phyloP scores from a whole-genome alignment of 2,797 vertebrate genomes.

The Notamacropus eugenii region DNA sequence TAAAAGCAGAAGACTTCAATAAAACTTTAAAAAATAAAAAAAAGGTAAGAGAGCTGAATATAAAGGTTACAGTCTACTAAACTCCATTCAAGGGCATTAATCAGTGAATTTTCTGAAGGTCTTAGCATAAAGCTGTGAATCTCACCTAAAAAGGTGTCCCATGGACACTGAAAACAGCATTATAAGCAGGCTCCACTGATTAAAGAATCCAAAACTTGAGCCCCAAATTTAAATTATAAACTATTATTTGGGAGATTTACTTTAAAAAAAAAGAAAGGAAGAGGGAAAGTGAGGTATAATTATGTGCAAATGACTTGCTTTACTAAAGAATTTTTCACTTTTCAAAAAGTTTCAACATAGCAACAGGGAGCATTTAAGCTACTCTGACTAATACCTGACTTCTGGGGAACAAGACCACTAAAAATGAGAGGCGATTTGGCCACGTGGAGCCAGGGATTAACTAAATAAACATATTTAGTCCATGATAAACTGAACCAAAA shows the following conservation, averaged over 20 bases:
- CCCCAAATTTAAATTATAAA: neutral
- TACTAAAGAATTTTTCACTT: neutral
- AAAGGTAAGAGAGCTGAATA: neutral
- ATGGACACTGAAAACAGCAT: neutral
- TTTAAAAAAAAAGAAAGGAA: neutral
- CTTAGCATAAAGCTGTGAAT: neutral
- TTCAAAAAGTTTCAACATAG: neutral
- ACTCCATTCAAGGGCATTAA: neutral
- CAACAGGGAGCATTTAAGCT: neutral
- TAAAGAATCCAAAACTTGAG: neutral
- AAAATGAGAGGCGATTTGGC: neutral
- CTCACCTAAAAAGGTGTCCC: neutral
- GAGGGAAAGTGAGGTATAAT: neutral
- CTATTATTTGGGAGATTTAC: neutral
- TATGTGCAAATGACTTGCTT: neutral
- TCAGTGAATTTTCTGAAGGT: neutral
- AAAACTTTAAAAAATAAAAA: neutral
- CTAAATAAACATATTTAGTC: neutral
- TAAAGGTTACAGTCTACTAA: neutral
- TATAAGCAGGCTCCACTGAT: neutral
- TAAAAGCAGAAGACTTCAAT: neutral
- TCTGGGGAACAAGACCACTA: neutral
- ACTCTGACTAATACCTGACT: neutral
- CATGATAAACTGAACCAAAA: neutral
- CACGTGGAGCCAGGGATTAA: neutral